A percentile compares a stretch with the other conserved stretches of the same genome.
These are phyloP conservation scores for Pardalotus punctatus DNA, from an alignment of 2,113 vertebrate species.

Conservation along the genomic window DNA sequence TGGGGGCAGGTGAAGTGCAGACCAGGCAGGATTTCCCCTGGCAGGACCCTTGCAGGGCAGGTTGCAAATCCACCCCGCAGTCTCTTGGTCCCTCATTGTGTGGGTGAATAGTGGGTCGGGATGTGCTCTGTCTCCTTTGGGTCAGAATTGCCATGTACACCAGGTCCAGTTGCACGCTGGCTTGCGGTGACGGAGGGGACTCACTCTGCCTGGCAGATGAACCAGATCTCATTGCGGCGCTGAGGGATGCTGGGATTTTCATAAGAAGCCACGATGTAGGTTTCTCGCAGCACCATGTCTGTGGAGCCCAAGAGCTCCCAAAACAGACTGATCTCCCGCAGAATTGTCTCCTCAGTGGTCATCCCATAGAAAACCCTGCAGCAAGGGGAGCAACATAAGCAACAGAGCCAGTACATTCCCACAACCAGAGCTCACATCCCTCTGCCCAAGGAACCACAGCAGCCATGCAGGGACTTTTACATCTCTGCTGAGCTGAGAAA, in stretches of 20 bases:
- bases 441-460: background rate
- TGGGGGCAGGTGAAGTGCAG: background rate
- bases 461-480: background rate
- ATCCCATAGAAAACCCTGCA: slow-evolving; percentile 80
- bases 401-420: background rate
- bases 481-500: background rate
- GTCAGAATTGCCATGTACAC: slow-evolving; percentile 20
- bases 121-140: background rate
- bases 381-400: background rate
- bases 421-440: background rate
- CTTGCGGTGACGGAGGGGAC: background rate
- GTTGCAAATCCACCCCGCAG: background rate
- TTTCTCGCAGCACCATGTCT: slow-evolving; percentile 46
- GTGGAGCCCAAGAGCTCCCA: slow-evolving; percentile 76
- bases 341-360: slow-evolving; percentile 83
- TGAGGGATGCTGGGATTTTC: slow-evolving; percentile 79
- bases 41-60: background rate
- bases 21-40: background rate
- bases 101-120: background rate
- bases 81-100: background rate
- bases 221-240: slow-evolving; percentile 88
- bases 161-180: background rate
- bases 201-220: slow-evolving; percentile 67
- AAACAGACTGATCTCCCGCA: slow-evolving; percentile 73
- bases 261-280: slow-evolving; percentile 79